Evolutionary conservation across 2,888 invertebrate genomes (phyloP).

Genomic region (Diaphora mendica): DNA sequence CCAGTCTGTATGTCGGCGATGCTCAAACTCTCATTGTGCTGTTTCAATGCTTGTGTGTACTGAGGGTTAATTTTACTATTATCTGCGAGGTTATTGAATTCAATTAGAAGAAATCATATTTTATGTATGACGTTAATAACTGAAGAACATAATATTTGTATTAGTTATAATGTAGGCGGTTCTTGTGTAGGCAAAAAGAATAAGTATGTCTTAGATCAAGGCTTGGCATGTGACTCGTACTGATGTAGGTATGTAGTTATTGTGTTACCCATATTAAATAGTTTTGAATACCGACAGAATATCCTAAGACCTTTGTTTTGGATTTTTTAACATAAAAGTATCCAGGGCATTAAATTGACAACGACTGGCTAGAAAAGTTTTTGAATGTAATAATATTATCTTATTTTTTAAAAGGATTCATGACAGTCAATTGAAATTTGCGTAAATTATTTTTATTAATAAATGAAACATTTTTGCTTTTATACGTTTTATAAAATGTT

Average conservation of each 20-base stretch:
- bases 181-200: slow-evolving; percentile 15
- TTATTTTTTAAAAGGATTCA: no score
- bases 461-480: no score
- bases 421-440: no score
- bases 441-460: no score
- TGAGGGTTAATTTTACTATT: slow-evolving; percentile 50
- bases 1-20: slow-evolving; percentile 51
- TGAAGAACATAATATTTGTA: slow-evolving; percentile 24
- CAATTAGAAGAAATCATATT: slow-evolving; percentile 45
- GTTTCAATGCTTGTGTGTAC: slow-evolving; percentile 35
- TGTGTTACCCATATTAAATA: not conserved
- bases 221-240: not conserved
- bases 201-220: slow-evolving; percentile 18
- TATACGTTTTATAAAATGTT: no score
- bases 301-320: not conserved
- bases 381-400: no score
- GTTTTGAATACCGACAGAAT: not conserved
- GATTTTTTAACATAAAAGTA: not conserved
- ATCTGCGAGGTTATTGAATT: slow-evolving; percentile 50
- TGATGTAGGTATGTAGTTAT: not conserved
- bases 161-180: slow-evolving; percentile 28
- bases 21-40: slow-evolving; percentile 66
- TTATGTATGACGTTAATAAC: slow-evolving; percentile 34
- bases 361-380: not conserved
- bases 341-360: not conserved